Percentiles rank a stretch among this genome's conserved stretches.
Conservation (phyloP, 1,140 invertebrate genomes). For the Bradynema listronoti region DNA sequence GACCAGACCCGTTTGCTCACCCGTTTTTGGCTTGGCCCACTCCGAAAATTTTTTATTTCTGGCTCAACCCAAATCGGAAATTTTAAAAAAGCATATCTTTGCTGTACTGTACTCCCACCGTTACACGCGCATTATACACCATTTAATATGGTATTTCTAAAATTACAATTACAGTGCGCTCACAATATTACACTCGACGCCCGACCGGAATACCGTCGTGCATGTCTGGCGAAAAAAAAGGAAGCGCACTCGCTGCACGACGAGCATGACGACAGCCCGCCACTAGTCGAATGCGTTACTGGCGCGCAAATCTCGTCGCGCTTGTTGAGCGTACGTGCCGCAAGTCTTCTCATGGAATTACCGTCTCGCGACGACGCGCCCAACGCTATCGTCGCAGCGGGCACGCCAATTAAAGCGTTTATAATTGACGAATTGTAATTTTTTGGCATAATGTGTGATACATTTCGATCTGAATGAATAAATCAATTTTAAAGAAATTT, state of each 20-base stretch:
- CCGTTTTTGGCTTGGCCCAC: not conserved
- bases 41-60: not conserved
- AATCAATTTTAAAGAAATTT: too few species aligned
- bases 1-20: too few species aligned
- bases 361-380: conserved; percentile 9
- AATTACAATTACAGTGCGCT: conserved; percentile 12
- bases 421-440: conserved; percentile 31
- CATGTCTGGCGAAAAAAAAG: conserved; percentile 6
- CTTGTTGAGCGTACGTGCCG: conserved; percentile 22
- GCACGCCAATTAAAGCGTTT: conserved; percentile 25
- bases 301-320: conserved; percentile 34
- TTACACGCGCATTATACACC: too few species aligned
- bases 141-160: conserved; percentile 1
- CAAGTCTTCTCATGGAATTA: conserved; percentile 37
- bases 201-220: conserved; percentile 39
- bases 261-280: not conserved
- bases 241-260: not conserved
- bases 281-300: conserved; percentile 18
- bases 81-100: too few species aligned
- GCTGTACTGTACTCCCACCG: too few species aligned
- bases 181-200: conserved; percentile 27
- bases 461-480: too few species aligned
- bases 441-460: too few species aligned
- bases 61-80: too few species aligned
- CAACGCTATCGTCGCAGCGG: conserved; percentile 6